A percentile compares a stretch with the other conserved stretches of the same genome.
Conservation (phyloP, 2,797 vertebrate genomes). For the Dicrostonyx torquatus region DNA sequence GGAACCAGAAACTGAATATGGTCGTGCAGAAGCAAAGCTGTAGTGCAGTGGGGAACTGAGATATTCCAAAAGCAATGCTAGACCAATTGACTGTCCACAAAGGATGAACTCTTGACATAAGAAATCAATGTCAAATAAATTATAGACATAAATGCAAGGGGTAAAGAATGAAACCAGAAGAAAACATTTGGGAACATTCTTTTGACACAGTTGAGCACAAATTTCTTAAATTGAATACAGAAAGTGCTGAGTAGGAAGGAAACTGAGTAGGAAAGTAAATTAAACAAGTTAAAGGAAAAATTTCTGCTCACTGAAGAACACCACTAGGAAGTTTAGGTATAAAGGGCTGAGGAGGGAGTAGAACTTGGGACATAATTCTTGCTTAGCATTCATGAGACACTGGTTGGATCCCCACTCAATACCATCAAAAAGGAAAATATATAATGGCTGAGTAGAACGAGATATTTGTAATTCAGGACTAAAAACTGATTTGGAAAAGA, state of each 20-base stretch:
- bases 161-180: neutral
- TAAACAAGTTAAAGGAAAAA: neutral
- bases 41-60: neutral
- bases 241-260: neutral
- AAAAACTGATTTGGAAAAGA: neutral
- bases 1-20: neutral
- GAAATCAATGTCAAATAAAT: conserved; percentile 2
- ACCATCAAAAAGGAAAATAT: neutral
- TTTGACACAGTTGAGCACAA: neutral
- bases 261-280: neutral
- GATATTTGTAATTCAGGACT: neutral
- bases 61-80: neutral
- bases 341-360: neutral
- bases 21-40: neutral
- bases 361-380: neutral
- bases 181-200: neutral
- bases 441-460: neutral
- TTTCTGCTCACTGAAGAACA: neutral
- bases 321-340: neutral
- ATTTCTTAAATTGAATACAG: neutral
- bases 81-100: neutral
- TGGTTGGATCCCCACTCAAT: neutral
- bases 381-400: neutral
- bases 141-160: neutral
- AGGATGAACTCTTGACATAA: neutral